A percentile compares a stretch with the other conserved stretches of the same genome.
These are phyloP conservation scores for Aleiodes leptofemur DNA, from an alignment of 2,888 invertebrate genomes.

Conservation along the genomic window DNA sequence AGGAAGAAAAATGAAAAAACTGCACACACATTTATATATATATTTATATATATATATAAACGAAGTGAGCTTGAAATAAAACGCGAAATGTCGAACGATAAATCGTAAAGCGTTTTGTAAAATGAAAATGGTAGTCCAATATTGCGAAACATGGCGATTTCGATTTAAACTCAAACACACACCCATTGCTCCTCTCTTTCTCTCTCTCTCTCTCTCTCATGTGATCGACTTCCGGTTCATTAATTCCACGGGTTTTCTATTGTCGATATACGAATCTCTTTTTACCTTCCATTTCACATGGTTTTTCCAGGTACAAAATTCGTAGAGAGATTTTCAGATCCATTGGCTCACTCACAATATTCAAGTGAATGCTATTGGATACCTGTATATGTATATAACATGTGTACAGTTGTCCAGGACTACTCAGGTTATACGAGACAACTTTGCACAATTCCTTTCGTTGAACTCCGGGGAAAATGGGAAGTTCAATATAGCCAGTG, in stretches of 20 bases:
- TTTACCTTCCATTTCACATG: conserved; percentile 3
- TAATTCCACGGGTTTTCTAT: conserved; percentile 35
- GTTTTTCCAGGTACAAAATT: conserved; percentile 13
- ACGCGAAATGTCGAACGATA: conserved; percentile 21
- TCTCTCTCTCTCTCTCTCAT: background rate
- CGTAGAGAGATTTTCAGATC: conserved; percentile 4
- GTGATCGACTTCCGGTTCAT: conserved; percentile 41
- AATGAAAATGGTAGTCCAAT: conserved; percentile 38
- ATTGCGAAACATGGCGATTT: conserved; percentile 34
- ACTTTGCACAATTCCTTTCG: conserved; percentile 58
- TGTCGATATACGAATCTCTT: conserved; percentile 29
- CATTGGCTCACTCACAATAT: conserved; percentile 24
- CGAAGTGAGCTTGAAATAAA: conserved; percentile 15
- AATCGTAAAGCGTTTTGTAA: conserved; percentile 38
- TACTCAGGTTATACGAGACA: conserved; percentile 57
- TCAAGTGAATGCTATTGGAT: background rate
- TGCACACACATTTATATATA: background rate
- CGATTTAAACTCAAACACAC: conserved; percentile 33
- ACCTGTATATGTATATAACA: background rate
- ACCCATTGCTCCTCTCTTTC: background rate
- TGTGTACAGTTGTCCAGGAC: conserved; percentile 11
- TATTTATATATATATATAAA: background rate
- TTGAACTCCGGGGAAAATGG: conserved; percentile 46
- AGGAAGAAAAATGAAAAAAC: conserved; percentile 8
- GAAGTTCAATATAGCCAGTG: conserved; percentile 54